These are phyloP conservation scores for Hymenochirus boettgeri DNA, from an alignment of 2,113 vertebrate genomes.

Conservation along the genomic window DNA sequence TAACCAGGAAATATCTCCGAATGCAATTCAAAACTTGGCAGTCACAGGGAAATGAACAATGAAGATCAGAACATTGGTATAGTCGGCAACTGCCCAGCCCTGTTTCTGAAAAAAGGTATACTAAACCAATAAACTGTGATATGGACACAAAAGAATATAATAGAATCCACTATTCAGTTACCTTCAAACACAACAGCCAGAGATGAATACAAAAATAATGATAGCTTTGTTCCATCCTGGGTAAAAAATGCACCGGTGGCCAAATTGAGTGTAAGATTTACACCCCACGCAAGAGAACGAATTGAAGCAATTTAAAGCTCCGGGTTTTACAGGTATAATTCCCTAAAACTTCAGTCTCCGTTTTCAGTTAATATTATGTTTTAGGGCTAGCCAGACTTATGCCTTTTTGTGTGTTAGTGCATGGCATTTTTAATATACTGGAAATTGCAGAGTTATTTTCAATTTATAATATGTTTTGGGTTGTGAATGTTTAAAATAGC, in stretches of 20 bases:
- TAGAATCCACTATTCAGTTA: neutral
- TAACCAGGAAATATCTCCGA: neutral
- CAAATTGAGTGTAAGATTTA: slow-evolving; percentile 73
- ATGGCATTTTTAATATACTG: too few species aligned
- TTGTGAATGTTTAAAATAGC: too few species aligned
- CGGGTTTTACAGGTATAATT: slow-evolving; percentile 51
- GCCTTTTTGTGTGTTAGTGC: too few species aligned
- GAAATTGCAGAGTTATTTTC: too few species aligned
- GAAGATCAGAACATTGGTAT: neutral
- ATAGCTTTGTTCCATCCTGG: slow-evolving; percentile 68
- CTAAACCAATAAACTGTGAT: neutral
- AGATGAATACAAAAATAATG: slow-evolving; percentile 8
- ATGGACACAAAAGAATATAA: fast-evolving
- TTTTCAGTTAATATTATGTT: too few species aligned
- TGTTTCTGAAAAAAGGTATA: neutral
- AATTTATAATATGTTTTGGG: too few species aligned
- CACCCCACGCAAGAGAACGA: slow-evolving; percentile 67
- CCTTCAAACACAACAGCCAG: neutral
- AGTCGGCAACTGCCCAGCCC: neutral
- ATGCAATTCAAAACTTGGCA: neutral
- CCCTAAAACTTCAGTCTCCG: too few species aligned
- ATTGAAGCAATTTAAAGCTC: slow-evolving; percentile 61
- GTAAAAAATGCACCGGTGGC: slow-evolving; percentile 67
- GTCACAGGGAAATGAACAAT: neutral
- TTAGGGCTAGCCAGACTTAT: too few species aligned